Percentiles rank a stretch among this genome's conserved stretches.
Conservation (phyloP, 2,797 vertebrate genomes). For the Epinephelus awoara region DNA sequence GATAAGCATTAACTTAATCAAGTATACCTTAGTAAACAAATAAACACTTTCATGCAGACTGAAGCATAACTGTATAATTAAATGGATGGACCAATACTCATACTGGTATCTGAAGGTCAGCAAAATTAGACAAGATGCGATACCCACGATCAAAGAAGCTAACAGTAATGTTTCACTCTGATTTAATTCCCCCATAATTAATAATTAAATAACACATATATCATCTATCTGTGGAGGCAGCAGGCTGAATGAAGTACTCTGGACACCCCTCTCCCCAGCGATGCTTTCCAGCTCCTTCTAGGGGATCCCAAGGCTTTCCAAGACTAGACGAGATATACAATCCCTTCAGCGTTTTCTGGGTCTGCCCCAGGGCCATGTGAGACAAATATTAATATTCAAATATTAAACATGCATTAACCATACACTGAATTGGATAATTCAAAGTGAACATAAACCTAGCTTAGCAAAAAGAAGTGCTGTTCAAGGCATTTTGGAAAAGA, state of each 20-base stretch:
- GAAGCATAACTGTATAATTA: neutral
- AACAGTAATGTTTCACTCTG: neutral
- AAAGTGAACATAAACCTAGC: neutral
- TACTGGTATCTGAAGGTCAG: neutral
- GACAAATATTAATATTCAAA: neutral
- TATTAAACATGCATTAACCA: neutral
- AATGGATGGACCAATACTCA: neutral
- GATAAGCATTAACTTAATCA: neutral
- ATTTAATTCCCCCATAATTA: neutral
- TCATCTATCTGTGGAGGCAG: too few relatives aligned
- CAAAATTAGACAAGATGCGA: neutral
- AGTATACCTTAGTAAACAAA: too few relatives aligned
- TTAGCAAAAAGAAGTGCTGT: too few relatives aligned
- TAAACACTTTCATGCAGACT: neutral
- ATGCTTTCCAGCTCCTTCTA: too few relatives aligned
- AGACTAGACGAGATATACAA: too few relatives aligned
- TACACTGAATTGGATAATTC: too few relatives aligned
- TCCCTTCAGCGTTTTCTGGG: too few relatives aligned
- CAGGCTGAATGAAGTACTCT: too few relatives aligned
- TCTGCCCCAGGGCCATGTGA: too few relatives aligned
- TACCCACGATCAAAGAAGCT: neutral
- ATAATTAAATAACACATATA: neutral
- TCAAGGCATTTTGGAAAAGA: too few relatives aligned
- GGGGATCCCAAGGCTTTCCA: too few relatives aligned
- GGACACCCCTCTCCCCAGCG: too few relatives aligned